Conservation (phyloP, 1,140 invertebrate species). For the Pteromalus puparum region DNA sequence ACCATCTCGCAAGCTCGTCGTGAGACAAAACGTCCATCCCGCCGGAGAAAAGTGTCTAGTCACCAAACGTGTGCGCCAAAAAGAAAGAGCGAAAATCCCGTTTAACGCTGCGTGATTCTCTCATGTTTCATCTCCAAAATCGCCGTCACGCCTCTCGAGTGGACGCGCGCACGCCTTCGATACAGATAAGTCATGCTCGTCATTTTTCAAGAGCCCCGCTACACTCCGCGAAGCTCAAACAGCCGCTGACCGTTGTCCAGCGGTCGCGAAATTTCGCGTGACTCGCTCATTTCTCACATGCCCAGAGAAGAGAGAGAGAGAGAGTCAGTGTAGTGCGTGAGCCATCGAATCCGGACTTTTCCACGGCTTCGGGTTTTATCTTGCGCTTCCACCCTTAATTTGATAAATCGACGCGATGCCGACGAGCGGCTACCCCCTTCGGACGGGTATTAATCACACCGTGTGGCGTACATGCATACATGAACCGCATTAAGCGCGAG, state of each 20-base stretch:
- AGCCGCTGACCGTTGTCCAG: slow-evolving; percentile 51
- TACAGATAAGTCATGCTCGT: slow-evolving; percentile 69
- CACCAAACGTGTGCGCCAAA: slow-evolving; percentile 6
- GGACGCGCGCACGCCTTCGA: slow-evolving; percentile 57
- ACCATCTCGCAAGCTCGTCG: neutral
- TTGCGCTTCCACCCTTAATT: slow-evolving; percentile 74
- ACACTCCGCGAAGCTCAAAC: slow-evolving; percentile 42
- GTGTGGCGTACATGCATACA: slow-evolving; percentile 71
- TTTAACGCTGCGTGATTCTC: slow-evolving; percentile 22
- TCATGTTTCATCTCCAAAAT: slow-evolving; percentile 7
- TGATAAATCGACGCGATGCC: slow-evolving; percentile 74
- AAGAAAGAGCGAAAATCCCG: neutral
- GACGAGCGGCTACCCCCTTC: slow-evolving; percentile 64
- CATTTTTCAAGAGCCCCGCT: slow-evolving; percentile 63
- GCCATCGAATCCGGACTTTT: slow-evolving; percentile 67
- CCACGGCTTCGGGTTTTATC: slow-evolving; percentile 72
- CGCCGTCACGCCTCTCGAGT: slow-evolving; percentile 59
- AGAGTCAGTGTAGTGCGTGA: slow-evolving; percentile 16
- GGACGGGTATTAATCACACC: slow-evolving; percentile 70
- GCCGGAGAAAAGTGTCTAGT: neutral
- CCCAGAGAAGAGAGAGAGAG: neutral
- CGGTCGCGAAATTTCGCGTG: slow-evolving; percentile 58
- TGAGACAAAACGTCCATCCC: neutral
- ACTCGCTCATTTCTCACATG: slow-evolving; percentile 63
- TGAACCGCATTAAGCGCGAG: slow-evolving; percentile 69